A percentile compares a stretch with the other conserved stretches of the same genome.
Conservation (phyloP, 2,113 vertebrate genomes). For the Amphiprion ocellaris region DNA sequence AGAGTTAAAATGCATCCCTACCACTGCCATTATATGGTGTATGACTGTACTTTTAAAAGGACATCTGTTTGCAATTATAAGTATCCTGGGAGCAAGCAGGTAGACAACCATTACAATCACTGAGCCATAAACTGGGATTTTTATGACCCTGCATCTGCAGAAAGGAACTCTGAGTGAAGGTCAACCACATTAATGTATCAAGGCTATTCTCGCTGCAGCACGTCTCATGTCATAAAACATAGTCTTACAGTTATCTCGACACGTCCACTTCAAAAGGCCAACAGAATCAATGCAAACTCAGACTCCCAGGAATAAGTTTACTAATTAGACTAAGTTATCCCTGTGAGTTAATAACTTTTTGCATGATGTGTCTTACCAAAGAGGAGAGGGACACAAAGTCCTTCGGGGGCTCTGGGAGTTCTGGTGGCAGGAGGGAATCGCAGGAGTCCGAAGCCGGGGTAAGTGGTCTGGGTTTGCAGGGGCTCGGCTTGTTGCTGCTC, state of each 20-base stretch:
- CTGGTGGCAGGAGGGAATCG: constrained; percentile 85
- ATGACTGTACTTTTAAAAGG: constrained; percentile 2
- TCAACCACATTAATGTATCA: constrained; percentile 46
- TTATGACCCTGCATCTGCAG: constrained; percentile 37
- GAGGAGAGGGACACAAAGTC: constrained; percentile 93
- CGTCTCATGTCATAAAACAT: constrained; percentile 42
- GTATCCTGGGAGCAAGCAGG: constrained; percentile 13
- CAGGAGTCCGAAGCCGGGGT: constrained; percentile 96
- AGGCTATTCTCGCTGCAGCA: constrained; percentile 19
- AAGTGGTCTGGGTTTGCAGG: constrained; percentile 89
- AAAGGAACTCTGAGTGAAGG: constrained; percentile 56
- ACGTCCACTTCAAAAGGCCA: constrained; percentile 3
- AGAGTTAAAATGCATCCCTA: neutral
- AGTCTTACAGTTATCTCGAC: neutral
- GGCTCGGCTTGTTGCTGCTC: constrained; percentile 71
- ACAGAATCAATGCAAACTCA: neutral
- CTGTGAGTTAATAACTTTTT: neutral
- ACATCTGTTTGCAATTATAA: constrained; percentile 31
- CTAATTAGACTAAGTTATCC: constrained; percentile 31
- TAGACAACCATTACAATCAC: constrained; percentile 24
- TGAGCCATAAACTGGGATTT: constrained; percentile 56
- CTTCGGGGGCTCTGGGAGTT: constrained; percentile 85
- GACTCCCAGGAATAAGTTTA: constrained; percentile 35
- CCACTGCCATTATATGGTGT: neutral
- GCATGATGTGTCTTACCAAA: constrained; percentile 87